Conservation (phyloP, 2,113 vertebrate genomes). For the Fulica atra region DNA sequence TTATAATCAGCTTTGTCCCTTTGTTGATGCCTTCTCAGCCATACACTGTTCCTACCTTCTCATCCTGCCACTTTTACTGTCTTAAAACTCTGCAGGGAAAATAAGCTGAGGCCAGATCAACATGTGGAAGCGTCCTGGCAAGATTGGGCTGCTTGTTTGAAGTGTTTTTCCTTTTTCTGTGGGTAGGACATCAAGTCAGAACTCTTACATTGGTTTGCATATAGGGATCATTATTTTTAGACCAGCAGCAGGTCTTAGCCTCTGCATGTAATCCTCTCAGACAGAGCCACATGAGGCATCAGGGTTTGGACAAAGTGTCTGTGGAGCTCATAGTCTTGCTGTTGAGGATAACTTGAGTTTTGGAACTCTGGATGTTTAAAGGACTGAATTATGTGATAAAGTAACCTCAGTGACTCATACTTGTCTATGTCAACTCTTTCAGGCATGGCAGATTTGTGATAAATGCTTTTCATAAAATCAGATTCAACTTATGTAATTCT, state of each 20-base stretch:
- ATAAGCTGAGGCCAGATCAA: not conserved
- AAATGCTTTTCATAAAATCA: not conserved
- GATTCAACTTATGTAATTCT: not conserved
- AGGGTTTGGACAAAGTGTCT: not conserved
- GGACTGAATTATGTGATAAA: not conserved
- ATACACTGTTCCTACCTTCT: not conserved
- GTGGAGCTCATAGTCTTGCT: not conserved
- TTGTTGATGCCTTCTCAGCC: not conserved
- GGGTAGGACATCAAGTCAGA: constrained; percentile 11
- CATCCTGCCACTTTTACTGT: not conserved
- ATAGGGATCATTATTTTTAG: constrained; percentile 69
- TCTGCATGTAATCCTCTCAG: constrained; percentile 59
- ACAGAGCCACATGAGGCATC: not conserved
- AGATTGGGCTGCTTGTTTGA: not conserved
- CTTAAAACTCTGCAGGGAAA: not conserved
- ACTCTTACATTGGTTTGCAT: not conserved
- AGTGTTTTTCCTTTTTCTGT: constrained; percentile 15
- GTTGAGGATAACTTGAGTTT: not conserved
- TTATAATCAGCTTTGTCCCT: constrained; percentile 33
- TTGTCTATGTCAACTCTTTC: not conserved
- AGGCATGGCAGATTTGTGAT: not conserved
- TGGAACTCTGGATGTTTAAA: not conserved
- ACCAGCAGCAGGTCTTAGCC: constrained; percentile 36
- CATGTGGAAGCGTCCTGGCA: not conserved
- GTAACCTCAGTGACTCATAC: not conserved